These are phyloP conservation scores for Timandra comae DNA, from an alignment of 2,888 invertebrate genomes.

Conservation along the genomic window DNA sequence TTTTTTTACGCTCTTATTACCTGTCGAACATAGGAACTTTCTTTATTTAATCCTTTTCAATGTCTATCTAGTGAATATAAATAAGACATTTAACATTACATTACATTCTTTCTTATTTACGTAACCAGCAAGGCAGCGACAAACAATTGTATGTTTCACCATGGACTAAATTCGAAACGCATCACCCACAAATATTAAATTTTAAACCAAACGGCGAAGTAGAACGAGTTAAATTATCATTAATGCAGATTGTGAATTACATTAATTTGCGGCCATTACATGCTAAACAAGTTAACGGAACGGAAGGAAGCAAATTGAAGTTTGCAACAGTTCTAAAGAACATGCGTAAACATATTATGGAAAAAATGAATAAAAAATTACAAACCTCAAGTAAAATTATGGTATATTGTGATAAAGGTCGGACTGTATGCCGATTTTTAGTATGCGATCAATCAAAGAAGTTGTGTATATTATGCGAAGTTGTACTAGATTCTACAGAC, in stretches of 20 bases:
- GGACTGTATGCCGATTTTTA: conserved; percentile 43
- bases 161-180: conserved; percentile 34
- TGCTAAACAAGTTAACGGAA: background rate
- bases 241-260: background rate
- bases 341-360: conserved; percentile 4
- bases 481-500: no score
- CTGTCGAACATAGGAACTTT: no score
- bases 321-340: conserved; percentile 5
- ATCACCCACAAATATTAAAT: conserved; percentile 33
- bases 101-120: no score
- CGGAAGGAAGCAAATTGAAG: conserved; percentile 3
- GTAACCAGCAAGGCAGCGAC: no score
- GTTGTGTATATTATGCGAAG: conserved; percentile 49
- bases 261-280: background rate
- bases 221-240: conserved; percentile 7
- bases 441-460: conserved; percentile 37
- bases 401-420: conserved; percentile 35
- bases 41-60: no score
- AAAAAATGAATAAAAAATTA: conserved; percentile 1
- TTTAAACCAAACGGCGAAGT: conserved; percentile 37
- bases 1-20: no score
- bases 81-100: no score
- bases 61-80: no score
- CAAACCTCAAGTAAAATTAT: conserved; percentile 37
- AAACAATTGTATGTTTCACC: conserved; percentile 38